Percentiles rank a stretch among this genome's conserved stretches.
Conservation (phyloP, 2,797 vertebrate genomes). For the Chloroceryle amazona region DNA sequence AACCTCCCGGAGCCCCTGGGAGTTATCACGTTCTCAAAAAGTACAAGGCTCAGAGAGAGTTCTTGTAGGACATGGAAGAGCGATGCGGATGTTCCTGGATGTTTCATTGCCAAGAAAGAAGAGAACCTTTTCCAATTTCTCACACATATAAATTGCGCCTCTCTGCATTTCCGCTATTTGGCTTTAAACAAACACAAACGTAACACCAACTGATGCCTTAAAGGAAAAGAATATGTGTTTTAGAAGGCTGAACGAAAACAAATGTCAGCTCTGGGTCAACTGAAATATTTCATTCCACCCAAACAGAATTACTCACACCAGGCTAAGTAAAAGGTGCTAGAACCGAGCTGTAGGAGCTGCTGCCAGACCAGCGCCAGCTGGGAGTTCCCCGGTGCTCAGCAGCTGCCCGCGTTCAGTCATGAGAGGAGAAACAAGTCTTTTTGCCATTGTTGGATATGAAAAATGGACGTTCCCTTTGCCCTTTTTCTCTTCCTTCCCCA, state of each 20-base stretch:
- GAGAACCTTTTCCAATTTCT: not conserved
- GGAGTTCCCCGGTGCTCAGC: not conserved
- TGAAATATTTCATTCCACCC: constrained; percentile 27
- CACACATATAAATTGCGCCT: not conserved
- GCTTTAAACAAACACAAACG: constrained; percentile 30
- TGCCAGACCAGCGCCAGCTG: not conserved
- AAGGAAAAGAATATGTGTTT: not conserved
- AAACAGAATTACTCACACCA: not conserved
- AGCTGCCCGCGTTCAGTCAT: not conserved
- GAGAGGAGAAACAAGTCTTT: constrained; percentile 16
- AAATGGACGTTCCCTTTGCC: constrained; percentile 24
- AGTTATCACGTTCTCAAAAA: not conserved
- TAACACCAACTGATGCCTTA: constrained; percentile 12
- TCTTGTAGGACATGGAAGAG: not conserved
- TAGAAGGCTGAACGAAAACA: constrained; percentile 21
- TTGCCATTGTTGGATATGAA: constrained; percentile 15
- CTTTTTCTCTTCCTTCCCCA: constrained; percentile 17
- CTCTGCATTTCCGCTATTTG: not conserved
- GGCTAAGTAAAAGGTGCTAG: constrained; percentile 28
- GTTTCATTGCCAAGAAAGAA: not conserved
- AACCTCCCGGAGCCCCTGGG: not conserved
- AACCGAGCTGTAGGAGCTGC: not conserved
- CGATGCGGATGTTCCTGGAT: not conserved
- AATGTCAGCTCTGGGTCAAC: not conserved
- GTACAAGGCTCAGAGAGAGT: not conserved